phyloP scores from a whole-genome alignment of 2,888 invertebrate genomes.

The Rapana venosa region DNA sequence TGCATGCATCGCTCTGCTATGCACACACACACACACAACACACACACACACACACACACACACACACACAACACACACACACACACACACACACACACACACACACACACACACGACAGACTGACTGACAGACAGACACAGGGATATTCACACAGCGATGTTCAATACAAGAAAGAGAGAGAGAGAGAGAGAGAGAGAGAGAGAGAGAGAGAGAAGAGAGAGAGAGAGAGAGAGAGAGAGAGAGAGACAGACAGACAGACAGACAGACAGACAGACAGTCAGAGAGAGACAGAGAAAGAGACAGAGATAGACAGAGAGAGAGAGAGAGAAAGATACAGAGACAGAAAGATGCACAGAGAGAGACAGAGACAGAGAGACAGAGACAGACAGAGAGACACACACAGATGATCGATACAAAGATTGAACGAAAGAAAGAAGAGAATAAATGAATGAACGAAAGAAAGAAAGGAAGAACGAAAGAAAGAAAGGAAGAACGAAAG shows the following conservation, averaged over 20 bases:
- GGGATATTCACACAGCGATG: neutral
- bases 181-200: too few species aligned
- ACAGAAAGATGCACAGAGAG: neutral
- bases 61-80: neutral
- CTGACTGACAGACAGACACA: neutral
- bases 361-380: slow-evolving; percentile 7
- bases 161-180: too few species aligned
- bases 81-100: neutral
- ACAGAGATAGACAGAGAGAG: neutral
- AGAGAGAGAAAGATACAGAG: neutral
- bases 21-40: neutral
- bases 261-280: too few species aligned
- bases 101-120: neutral
- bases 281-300: neutral
- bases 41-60: neutral
- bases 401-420: neutral
- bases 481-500: too few species aligned
- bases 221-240: too few species aligned
- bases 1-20: too few species aligned
- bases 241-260: too few species aligned
- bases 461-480: too few species aligned
- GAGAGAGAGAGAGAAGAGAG: too few species aligned
- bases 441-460: too few species aligned
- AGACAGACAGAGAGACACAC: neutral
- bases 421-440: neutral